Percentiles rank a stretch among this genome's conserved stretches.
phyloP scores from a whole-genome alignment of 2,113 vertebrate genomes.

The Hemicordylus capensis region DNA sequence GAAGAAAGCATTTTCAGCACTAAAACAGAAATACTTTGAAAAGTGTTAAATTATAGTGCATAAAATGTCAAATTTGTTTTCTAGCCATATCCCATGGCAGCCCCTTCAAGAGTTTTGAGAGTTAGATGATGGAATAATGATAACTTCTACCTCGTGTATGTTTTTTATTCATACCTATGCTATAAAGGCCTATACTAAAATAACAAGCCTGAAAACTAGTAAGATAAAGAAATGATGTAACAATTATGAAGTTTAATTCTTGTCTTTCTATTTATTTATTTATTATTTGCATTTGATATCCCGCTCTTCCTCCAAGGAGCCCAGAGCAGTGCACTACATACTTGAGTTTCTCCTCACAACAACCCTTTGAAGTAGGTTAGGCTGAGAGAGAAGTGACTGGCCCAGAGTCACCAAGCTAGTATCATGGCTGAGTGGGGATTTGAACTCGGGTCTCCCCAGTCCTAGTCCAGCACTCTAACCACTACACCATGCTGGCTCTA shows the following conservation, averaged over 20 bases:
- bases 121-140: background rate
- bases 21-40: slow-evolving; percentile 22
- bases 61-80: slow-evolving; percentile 10
- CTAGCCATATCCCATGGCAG: background rate
- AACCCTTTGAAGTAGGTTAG: too few relatives aligned
- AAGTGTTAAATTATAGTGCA: background rate
- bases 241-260: background rate
- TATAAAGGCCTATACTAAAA: background rate
- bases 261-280: too few relatives aligned
- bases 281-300: too few relatives aligned
- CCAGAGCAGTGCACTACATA: too few relatives aligned
- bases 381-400: too few relatives aligned
- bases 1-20: slow-evolving; percentile 9
- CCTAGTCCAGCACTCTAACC: too few relatives aligned
- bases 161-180: background rate
- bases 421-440: too few relatives aligned
- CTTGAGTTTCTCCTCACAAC: too few relatives aligned
- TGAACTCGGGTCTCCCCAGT: too few relatives aligned
- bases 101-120: background rate
- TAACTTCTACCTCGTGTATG: background rate
- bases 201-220: background rate
- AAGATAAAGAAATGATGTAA: background rate
- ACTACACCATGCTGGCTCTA: too few relatives aligned
- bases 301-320: too few relatives aligned
- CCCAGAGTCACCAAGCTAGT: too few relatives aligned